Evolutionary conservation across 2,888 invertebrate species (phyloP).

Genomic region (Acholoe squamosa): DNA sequence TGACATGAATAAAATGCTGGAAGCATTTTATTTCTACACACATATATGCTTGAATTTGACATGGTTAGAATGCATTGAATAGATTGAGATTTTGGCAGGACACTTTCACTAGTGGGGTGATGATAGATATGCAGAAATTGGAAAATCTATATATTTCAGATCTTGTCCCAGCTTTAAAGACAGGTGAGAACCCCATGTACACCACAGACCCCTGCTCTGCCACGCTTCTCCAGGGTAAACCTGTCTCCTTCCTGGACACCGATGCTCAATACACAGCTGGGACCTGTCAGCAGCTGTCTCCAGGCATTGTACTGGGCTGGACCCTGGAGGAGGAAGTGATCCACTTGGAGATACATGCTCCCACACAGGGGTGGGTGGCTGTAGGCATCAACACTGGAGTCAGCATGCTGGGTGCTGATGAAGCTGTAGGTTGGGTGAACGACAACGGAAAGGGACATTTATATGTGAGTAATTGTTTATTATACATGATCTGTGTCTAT

Average conservation of each 20-base stretch:
- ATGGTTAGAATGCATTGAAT: no score
- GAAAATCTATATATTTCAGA: no score
- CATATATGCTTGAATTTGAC: no score
- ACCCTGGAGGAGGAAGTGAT: not conserved
- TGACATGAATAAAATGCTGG: no score
- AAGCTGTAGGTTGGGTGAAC: slow-evolving; percentile 50
- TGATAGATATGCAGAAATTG: no score
- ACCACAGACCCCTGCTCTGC: slow-evolving; percentile 3
- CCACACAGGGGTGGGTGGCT: slow-evolving; percentile 48
- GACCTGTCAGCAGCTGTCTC: slow-evolving; percentile 15
- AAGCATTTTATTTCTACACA: no score
- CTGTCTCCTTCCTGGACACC: not conserved
- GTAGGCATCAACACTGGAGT: slow-evolving; percentile 23
- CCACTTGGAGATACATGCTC: slow-evolving; percentile 10
- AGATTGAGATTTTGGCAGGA: no score
- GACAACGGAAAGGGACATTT: slow-evolving; percentile 5
- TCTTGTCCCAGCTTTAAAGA: no score
- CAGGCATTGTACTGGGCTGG: slow-evolving; percentile 16
- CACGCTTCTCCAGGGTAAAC: not conserved
- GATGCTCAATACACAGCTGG: not conserved
- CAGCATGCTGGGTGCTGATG: slow-evolving; percentile 13
- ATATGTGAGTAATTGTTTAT: not conserved
- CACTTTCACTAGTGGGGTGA: no score
- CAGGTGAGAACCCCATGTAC: not conserved
- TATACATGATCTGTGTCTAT: not conserved